Evolutionary conservation across 92 coral and sea anemone genomes (phyloP).

Genomic region (Paramuricea clavata): DNA sequence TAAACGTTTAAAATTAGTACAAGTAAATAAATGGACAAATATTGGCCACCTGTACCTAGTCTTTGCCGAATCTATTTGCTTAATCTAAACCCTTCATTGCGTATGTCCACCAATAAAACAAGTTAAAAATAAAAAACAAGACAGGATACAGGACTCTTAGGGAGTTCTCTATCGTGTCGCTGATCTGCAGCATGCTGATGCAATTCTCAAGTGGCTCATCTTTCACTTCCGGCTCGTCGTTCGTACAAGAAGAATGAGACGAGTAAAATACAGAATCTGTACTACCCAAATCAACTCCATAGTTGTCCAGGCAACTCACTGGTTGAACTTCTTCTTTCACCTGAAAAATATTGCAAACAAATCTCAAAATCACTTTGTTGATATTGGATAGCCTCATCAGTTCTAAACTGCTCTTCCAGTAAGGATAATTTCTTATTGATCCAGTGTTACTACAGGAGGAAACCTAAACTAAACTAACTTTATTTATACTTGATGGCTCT

Average conservation of each 20-base stretch:
- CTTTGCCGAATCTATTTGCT: too few species aligned
- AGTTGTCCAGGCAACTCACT: background rate
- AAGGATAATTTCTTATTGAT: too few species aligned
- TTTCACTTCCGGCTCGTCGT: constrained; percentile 5
- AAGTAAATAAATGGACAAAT: too few species aligned
- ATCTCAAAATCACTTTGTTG: background rate
- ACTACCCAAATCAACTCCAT: background rate
- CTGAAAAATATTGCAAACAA: background rate
- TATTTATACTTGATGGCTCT: too few species aligned
- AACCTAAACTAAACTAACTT: too few species aligned
- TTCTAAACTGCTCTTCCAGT: too few species aligned
- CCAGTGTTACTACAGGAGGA: too few species aligned
- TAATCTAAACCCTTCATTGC: too few species aligned
- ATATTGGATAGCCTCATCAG: too few species aligned
- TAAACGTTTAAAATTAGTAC: too few species aligned
- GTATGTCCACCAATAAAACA: constrained; percentile 78
- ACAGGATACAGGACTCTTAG: constrained; percentile 70
- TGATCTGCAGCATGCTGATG: background rate
- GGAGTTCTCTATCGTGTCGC: constrained; percentile 60
- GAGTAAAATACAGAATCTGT: background rate
- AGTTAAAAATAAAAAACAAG: constrained; percentile 68
- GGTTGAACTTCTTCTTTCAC: background rate
- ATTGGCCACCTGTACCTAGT: too few species aligned
- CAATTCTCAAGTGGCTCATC: background rate
- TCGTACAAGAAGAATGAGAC: background rate